A percentile compares a stretch with the other conserved stretches of the same genome.
phyloP scores from a whole-genome alignment of 2,888 invertebrate species.

The Elegia similella region DNA sequence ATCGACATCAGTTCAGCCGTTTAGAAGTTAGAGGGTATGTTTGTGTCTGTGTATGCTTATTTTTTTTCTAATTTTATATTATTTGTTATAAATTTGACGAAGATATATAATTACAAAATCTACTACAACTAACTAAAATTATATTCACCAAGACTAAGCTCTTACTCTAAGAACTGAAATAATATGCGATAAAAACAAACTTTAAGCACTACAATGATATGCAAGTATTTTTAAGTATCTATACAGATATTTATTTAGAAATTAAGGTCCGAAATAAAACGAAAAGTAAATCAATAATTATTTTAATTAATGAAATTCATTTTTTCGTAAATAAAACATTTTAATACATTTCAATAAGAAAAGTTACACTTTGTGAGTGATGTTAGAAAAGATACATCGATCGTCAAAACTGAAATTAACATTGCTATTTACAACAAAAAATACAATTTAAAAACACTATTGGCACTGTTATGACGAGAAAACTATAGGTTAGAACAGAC shows the following conservation, averaged over 20 bases:
- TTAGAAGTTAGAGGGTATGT: too few species aligned
- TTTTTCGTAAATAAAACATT: conserved; percentile 53
- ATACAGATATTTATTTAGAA: not conserved
- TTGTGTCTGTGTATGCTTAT: too few species aligned
- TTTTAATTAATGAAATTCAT: conserved; percentile 64
- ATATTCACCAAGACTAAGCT: too few species aligned
- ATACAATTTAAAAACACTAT: conserved; percentile 43
- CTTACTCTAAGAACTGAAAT: too few species aligned
- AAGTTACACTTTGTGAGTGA: conserved; percentile 47
- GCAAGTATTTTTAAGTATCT: too few species aligned
- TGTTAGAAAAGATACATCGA: conserved; percentile 48
- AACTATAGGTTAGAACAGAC: conserved; percentile 28
- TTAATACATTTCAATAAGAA: conserved; percentile 45
- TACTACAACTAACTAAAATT: too few species aligned
- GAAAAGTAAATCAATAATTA: conserved; percentile 50
- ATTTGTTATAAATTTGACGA: too few species aligned
- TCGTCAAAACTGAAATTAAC: conserved; percentile 28
- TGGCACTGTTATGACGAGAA: conserved; percentile 68
- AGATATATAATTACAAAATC: too few species aligned
- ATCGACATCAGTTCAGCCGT: too few species aligned
- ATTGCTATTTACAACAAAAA: conserved; percentile 30
- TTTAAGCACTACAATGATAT: too few species aligned
- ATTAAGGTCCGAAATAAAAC: conserved; percentile 14
- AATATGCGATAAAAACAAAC: too few species aligned
- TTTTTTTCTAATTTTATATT: too few species aligned